These are phyloP conservation scores for Spizaetus ornatus DNA, from an alignment of 2,113 vertebrate genomes.

Conservation along the genomic window DNA sequence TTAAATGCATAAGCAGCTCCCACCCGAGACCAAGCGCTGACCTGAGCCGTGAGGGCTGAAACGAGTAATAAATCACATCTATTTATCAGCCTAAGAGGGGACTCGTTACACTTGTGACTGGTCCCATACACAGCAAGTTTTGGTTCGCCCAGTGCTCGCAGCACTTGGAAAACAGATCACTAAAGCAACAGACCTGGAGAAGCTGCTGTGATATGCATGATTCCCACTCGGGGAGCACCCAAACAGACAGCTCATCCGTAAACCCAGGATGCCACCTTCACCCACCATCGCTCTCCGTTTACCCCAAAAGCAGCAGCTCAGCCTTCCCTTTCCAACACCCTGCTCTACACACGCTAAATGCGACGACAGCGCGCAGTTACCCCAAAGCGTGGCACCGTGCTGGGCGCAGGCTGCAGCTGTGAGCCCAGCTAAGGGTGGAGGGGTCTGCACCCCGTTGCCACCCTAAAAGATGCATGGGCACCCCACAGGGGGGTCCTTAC, in stretches of 20 bases:
- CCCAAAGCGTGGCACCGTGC: fast-evolving
- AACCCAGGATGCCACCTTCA: not conserved
- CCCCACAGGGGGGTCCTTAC: fast-evolving
- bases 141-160: not conserved
- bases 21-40: not conserved
- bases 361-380: fast-evolving
- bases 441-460: not conserved
- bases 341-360: fast-evolving
- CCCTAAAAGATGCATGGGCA: not conserved
- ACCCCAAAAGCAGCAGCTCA: not conserved
- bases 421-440: not conserved
- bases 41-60: not conserved
- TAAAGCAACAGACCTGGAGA: not conserved
- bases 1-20: not conserved
- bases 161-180: not conserved
- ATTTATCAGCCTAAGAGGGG: not conserved
- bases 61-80: not conserved
- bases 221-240: not conserved
- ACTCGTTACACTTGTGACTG: fast-evolving
- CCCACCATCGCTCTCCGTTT: not conserved
- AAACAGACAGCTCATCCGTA: not conserved
- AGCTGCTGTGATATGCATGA: fast-evolving
- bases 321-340: not conserved
- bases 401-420: no score
- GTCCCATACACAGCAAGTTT: not conserved